phyloP scores from a whole-genome alignment of 2,888 invertebrate genomes.

The Vanessa cardui region DNA sequence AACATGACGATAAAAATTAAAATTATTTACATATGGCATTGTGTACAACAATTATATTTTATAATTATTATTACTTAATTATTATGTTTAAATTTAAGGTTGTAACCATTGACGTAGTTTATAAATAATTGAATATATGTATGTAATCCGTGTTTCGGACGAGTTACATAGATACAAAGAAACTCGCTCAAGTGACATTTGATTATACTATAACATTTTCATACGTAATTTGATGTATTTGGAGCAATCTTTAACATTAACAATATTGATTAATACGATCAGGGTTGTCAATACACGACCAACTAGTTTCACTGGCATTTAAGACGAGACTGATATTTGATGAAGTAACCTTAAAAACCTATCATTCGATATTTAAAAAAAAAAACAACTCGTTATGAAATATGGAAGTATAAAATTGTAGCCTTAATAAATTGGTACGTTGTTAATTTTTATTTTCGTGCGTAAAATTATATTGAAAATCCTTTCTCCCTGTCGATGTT shows the following conservation, averaged over 20 bases:
- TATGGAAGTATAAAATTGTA: not conserved
- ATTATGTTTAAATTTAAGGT: too few relatives aligned
- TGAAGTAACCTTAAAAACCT: not conserved
- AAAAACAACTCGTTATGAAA: slow-evolving; percentile 3
- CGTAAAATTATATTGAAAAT: slow-evolving; percentile 17
- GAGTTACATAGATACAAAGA: not conserved
- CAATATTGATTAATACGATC: slow-evolving; percentile 22
- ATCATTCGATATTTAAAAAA: not conserved
- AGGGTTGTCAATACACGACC: slow-evolving; percentile 17
- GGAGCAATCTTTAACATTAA: slow-evolving; percentile 29
- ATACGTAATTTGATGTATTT: slow-evolving; percentile 32
- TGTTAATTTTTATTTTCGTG: slow-evolving; percentile 14
- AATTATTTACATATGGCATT: slow-evolving; percentile 1
- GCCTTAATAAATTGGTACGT: slow-evolving; percentile 10
- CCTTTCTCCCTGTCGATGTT: slow-evolving; percentile 32
- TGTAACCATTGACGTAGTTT: too few relatives aligned
- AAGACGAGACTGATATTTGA: slow-evolving; percentile 10
- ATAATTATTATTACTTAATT: not conserved
- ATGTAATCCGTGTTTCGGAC: too few relatives aligned
- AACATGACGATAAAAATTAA: not conserved
- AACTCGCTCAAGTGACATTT: slow-evolving; percentile 35
- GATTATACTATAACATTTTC: slow-evolving; percentile 21
- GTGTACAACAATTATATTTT: not conserved
- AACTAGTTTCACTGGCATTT: slow-evolving; percentile 28
- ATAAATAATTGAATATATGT: too few relatives aligned